Percentiles rank a stretch among this genome's conserved stretches.
phyloP scores from a whole-genome alignment of 2,888 invertebrate genomes.

The Cataglyphis altisquamis region DNA sequence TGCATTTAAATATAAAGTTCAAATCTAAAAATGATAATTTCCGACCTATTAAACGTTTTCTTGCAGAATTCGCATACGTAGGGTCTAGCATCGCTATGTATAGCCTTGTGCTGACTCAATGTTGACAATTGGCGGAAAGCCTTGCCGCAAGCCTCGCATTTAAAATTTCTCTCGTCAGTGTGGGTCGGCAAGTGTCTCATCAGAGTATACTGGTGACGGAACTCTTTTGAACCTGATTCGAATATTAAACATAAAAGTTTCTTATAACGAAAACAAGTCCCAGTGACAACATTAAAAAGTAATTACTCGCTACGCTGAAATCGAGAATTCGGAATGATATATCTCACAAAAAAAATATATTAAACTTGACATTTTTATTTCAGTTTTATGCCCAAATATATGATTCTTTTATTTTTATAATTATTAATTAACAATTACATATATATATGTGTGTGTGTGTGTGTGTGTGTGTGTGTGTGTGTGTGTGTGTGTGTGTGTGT shows the following conservation, averaged over 20 bases:
- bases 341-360: background rate
- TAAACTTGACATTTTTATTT: constrained; percentile 24
- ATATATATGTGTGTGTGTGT: too few relatives aligned
- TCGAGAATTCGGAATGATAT: constrained; percentile 26
- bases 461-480: too few relatives aligned
- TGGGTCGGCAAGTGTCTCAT: constrained; percentile 93
- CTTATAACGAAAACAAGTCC: constrained; percentile 30
- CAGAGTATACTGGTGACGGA: constrained; percentile 92
- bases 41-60: constrained; percentile 90
- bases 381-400: background rate
- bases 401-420: background rate
- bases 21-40: background rate
- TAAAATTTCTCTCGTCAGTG: constrained; percentile 92
- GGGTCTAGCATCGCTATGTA: constrained; percentile 92
- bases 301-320: constrained; percentile 23
- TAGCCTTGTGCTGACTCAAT: constrained; percentile 92
- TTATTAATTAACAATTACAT: background rate
- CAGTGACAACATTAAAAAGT: constrained; percentile 29
- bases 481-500: too few relatives aligned
- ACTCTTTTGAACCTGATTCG: constrained; percentile 89
- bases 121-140: constrained; percentile 92
- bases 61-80: constrained; percentile 92
- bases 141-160: constrained; percentile 91
- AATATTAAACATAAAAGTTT: constrained; percentile 54
- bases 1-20: constrained; percentile 15